Conservation (phyloP, 2,797 vertebrate genomes). For the Malacoraja senta region DNA sequence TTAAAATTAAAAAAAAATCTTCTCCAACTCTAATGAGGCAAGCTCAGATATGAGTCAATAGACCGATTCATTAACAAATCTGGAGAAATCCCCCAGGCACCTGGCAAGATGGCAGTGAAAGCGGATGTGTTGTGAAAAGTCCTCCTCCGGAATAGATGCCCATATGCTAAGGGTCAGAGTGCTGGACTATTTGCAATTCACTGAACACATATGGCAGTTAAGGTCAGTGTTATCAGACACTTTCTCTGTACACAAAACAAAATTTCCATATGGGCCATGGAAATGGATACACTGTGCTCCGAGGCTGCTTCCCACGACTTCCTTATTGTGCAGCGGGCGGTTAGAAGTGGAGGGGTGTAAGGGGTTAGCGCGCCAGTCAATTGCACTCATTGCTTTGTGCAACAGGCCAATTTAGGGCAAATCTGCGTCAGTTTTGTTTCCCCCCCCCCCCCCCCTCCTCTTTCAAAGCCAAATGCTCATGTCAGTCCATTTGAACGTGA, state of each 20-base stretch:
- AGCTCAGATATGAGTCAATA: conserved; percentile 93
- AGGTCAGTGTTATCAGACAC: conserved; percentile 87
- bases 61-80: conserved; percentile 99
- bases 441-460: conserved; percentile 44
- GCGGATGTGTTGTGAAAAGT: conserved; percentile 73
- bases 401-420: conserved; percentile 67
- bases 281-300: conserved; percentile 76
- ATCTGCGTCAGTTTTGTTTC: conserved; percentile 56
- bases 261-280: conserved; percentile 98
- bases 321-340: conserved; percentile 59
- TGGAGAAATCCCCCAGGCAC: conserved; percentile 79
- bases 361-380: conserved; percentile 65
- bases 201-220: conserved; percentile 81
- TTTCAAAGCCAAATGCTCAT: conserved; percentile 73
- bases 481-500: conserved; percentile 89
- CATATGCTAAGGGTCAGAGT: conserved; percentile 94
- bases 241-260: conserved; percentile 82
- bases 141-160: conserved; percentile 79
- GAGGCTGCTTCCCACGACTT: conserved; percentile 84
- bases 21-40: conserved; percentile 93
- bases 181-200: conserved; percentile 84
- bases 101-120: conserved; percentile 64
- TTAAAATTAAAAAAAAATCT: conserved; percentile 50
- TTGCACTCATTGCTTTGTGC: conserved; percentile 60
- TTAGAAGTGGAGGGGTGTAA: conserved; percentile 60